Evolutionary conservation across 2,113 vertebrate genomes (phyloP).

Genomic region (Madoqua kirkii): DNA sequence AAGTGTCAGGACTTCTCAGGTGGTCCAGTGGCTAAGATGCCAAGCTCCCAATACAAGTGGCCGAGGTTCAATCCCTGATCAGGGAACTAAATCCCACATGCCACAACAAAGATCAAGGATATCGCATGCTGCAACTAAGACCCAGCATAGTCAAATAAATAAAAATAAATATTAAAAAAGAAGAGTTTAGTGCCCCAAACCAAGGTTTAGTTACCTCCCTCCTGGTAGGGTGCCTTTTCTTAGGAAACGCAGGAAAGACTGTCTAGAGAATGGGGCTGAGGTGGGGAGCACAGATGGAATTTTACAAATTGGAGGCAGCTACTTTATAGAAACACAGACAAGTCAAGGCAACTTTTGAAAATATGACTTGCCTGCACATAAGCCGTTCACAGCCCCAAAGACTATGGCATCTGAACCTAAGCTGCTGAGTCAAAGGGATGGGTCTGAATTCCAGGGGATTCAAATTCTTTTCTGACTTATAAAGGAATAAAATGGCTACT

Average conservation of each 20-base stretch:
- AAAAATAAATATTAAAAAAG: background rate
- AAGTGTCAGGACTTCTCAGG: background rate
- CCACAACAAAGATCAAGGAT: background rate
- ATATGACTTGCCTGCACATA: background rate
- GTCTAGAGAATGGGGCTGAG: background rate
- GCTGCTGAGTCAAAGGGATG: background rate
- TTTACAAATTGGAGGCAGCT: slow-evolving; percentile 14
- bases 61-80: background rate
- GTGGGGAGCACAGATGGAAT: background rate
- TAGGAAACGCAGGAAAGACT: background rate
- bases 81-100: background rate
- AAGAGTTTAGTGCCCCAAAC: background rate
- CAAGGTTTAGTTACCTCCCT: background rate
- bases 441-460: background rate
- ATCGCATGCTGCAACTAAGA: background rate
- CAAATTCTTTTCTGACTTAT: background rate
- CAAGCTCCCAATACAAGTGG: background rate
- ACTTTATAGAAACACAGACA: background rate
- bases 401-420: background rate
- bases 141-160: background rate
- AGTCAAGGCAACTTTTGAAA: slow-evolving; percentile 12
- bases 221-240: background rate
- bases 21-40: background rate
- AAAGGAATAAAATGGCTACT: background rate
- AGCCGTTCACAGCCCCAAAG: background rate